Base-by-base conservation (phyloP, 2,113 vertebrate genomes). In the Phylloscopus trochilus region DNA sequence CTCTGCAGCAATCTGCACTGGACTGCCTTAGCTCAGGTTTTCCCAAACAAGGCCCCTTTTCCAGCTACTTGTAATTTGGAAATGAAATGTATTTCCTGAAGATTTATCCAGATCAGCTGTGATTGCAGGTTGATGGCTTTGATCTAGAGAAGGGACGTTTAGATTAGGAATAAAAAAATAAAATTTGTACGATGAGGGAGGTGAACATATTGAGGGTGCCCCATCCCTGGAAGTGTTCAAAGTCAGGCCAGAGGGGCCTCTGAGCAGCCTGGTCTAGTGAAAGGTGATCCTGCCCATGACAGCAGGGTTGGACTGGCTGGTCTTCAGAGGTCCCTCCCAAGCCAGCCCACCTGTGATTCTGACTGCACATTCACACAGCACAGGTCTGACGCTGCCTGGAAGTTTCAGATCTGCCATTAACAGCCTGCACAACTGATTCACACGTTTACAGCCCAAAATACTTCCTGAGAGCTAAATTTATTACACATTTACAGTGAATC, bases 371-470 rank as follows among this genome's bases (percentile, higher is more conserved):
- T 52, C 64, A 49, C 68, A 74, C 46, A 5, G 27, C 0, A 0
- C 3, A 28, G 80, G 51, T 77, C 68, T 87, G 68, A 39, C 43
- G 4, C 33, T 59, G 64, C 69, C 93, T 91, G 83, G 46, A 70
- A 89, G 66, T 66, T 87, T 35, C 69, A 70, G 56, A 39, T 60
- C 72, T 74, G 56, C 69, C 60, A 39, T 66, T 77, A 46, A 33
- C 55, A 72, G 60, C 13, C 77, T 55, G 59, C 64, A 47, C 28
- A 44, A 68, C 73, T 87, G 87, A 82, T 92, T 91, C 92, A 84
- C 93, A 94, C 81, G 13, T 78, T 83, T 90, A 39, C 92, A 89
- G 84, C n/a, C 69, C 69, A 31, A 84, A 94, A 87, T 69, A 41
- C 87, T 35, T 56, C 66, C 59, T 1, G 0, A 84, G 66, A 58